Evolutionary conservation across 2,888 invertebrate species (phyloP).

Genomic region (Cremastinae sp.): DNA sequence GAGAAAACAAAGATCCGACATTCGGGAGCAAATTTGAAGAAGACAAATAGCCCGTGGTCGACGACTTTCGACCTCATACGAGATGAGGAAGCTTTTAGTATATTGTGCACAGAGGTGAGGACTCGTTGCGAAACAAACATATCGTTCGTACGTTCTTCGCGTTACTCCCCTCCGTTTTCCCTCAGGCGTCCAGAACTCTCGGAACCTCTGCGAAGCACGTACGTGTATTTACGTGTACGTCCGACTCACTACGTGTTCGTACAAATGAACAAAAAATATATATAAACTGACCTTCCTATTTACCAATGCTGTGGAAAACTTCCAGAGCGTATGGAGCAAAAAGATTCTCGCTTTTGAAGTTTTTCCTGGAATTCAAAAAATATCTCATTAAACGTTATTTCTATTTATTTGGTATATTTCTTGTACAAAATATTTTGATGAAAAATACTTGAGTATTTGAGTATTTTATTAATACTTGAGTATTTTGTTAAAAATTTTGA

Average conservation of each 20-base stretch:
- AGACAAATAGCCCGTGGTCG: constrained; percentile 48
- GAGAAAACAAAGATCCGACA: constrained; percentile 2
- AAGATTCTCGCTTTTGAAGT: too few species aligned
- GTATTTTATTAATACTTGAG: too few species aligned
- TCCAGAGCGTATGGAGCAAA: too few species aligned
- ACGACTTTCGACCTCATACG: neutral
- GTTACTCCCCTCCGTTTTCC: neutral
- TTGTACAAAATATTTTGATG: too few species aligned
- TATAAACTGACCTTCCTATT: too few species aligned
- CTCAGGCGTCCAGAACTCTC: constrained; percentile 27
- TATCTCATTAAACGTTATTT: too few species aligned
- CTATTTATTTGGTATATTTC: too few species aligned
- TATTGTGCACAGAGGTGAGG: neutral
- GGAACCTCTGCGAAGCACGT: constrained; percentile 18
- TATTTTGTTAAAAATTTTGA: neutral
- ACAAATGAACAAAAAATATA: too few species aligned
- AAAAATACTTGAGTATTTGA: too few species aligned
- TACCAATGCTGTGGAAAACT: too few species aligned
- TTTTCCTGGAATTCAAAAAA: too few species aligned
- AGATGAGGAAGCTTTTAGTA: neutral
- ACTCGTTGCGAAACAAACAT: constrained; percentile 34
- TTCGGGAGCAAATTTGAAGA: constrained; percentile 41
- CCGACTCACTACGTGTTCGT: too few species aligned
- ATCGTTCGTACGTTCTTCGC: constrained; percentile 1
- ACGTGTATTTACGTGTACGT: constrained; percentile 16